Percentiles rank a stretch among this genome's conserved stretches.
These are phyloP conservation scores for Hyles lineata DNA, from an alignment of 2,888 invertebrate genomes.

Conservation along the genomic window DNA sequence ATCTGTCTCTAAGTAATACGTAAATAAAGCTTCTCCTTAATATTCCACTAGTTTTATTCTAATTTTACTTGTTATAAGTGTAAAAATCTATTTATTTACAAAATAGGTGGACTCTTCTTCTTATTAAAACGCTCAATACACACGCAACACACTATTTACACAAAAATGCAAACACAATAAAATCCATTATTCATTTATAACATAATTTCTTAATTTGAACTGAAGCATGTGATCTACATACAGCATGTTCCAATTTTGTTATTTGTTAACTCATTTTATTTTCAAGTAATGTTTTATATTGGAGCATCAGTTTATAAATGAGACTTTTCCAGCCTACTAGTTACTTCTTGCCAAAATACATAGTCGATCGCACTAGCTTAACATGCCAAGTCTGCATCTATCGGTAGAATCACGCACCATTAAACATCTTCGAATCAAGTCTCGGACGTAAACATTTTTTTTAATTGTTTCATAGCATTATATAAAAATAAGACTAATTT, in stretches of 20 bases:
- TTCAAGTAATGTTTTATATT: neutral
- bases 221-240: constrained; percentile 10
- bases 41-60: constrained; percentile 58
- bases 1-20: constrained; percentile 68
- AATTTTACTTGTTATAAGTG: constrained; percentile 68
- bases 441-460: neutral
- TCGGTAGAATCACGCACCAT: neutral
- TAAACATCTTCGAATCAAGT: neutral
- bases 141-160: constrained; percentile 71
- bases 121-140: constrained; percentile 73
- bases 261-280: neutral
- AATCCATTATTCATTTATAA: neutral
- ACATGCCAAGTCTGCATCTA: too few species aligned
- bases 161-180: constrained; percentile 42
- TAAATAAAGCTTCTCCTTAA: constrained; percentile 78
- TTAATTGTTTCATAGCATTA: neutral
- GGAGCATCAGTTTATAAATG: neutral
- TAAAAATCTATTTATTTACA: constrained; percentile 83
- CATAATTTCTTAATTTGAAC: constrained; percentile 4
- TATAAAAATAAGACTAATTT: constrained; percentile 6
- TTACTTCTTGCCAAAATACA: too few species aligned
- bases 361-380: too few species aligned
- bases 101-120: constrained; percentile 85
- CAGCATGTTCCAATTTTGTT: neutral
- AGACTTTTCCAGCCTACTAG: neutral